A percentile compares a stretch with the other conserved stretches of the same genome.
Evolutionary conservation across 2,797 vertebrate species (phyloP).

Genomic region (Trematomus bernacchii): DNA sequence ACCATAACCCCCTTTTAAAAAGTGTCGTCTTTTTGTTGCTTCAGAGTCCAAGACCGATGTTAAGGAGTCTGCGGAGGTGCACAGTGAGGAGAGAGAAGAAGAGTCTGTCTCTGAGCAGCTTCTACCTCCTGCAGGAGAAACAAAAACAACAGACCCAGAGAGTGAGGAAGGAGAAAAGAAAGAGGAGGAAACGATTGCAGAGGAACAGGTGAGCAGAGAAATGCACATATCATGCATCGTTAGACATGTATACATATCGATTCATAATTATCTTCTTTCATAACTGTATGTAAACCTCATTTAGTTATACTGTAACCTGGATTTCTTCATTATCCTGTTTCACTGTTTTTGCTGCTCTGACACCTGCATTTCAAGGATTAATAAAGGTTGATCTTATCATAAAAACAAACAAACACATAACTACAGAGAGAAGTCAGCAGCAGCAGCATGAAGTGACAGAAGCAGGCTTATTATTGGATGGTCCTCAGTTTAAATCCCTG

Average conservation of each 20-base stretch:
- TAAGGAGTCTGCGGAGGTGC: slow-evolving; percentile 1
- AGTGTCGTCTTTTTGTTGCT: not conserved
- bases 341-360: too few species aligned
- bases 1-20: not conserved
- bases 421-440: too few species aligned
- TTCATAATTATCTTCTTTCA: too few species aligned
- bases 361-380: too few species aligned
- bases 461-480: not conserved
- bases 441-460: too few species aligned
- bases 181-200: not conserved
- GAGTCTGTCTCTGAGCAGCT: slow-evolving; percentile 26
- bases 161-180: not conserved
- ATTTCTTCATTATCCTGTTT: too few species aligned
- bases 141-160: not conserved
- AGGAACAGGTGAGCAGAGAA: slow-evolving; percentile 52
- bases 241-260: too few species aligned
- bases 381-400: too few species aligned
- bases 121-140: slow-evolving; percentile 15
- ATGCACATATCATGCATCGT: too few species aligned
- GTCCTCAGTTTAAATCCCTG: not conserved
- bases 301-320: too few species aligned
- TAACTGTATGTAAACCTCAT: too few species aligned
- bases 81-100: not conserved
- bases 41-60: slow-evolving; percentile 14
- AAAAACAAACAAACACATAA: too few species aligned